A percentile compares a stretch with the other conserved stretches of the same genome.
Conservation (phyloP, 2,888 invertebrate genomes). For the Hipparchia sbordonii region DNA sequence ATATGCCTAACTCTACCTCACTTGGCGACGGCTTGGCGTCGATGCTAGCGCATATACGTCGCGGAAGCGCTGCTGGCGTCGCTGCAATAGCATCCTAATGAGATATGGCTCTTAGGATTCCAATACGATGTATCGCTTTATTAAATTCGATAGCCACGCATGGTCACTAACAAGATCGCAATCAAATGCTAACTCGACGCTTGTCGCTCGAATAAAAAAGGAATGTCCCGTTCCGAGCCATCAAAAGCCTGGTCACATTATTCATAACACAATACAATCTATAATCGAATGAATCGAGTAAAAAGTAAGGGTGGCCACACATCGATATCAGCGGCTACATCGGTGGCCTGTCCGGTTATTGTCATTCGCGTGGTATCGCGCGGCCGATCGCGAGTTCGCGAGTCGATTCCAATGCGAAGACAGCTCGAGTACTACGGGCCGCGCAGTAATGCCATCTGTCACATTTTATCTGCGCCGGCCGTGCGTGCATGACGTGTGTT, state of each 20-base stretch:
- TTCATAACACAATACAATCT: constrained; percentile 80
- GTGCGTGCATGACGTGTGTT: constrained; percentile 27
- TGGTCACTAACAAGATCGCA: no score
- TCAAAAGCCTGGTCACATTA: constrained; percentile 34
- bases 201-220: neutral
- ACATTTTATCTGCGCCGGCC: constrained; percentile 48
- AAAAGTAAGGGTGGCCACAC: constrained; percentile 74
- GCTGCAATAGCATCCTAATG: no score
- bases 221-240: neutral
- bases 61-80: no score
- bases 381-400: constrained; percentile 60
- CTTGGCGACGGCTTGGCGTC: no score
- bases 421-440: constrained; percentile 48
- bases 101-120: no score
- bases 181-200: neutral
- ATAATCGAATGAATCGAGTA: constrained; percentile 74
- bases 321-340: constrained; percentile 63
- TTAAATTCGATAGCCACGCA: no score
- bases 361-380: constrained; percentile 67
- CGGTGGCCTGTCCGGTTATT: constrained; percentile 67
- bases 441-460: constrained; percentile 63
- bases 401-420: constrained; percentile 54
- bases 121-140: no score
- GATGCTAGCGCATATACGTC: no score
- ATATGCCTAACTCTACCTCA: no score